A percentile compares a stretch with the other conserved stretches of the same genome.
Conservation (phyloP, 1,140 invertebrate species). For the Ceratosolen fusciceps region DNA sequence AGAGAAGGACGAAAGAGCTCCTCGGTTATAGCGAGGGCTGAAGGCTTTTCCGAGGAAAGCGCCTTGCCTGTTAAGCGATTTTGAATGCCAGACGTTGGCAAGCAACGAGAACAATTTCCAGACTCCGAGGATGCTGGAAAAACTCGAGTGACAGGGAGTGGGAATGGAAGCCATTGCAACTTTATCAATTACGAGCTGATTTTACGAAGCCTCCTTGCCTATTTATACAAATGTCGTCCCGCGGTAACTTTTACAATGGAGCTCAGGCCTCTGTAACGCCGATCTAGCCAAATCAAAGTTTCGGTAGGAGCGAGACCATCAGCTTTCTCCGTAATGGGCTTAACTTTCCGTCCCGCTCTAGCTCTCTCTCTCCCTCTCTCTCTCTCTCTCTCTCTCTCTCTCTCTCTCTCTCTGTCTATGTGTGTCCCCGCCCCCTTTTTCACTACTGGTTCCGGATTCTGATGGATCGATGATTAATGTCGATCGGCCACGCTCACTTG, state of each 20-base stretch:
- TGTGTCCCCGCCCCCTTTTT: background rate
- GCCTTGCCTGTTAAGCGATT: too few species aligned
- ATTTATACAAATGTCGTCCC: background rate
- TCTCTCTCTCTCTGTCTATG: background rate
- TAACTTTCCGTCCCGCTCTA: background rate
- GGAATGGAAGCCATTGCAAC: background rate
- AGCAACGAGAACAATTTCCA: background rate
- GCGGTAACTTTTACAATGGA: background rate
- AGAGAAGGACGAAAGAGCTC: too few species aligned
- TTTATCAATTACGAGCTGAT: constrained; percentile 36
- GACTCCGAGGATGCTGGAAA: background rate
- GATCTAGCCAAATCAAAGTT: constrained; percentile 34
- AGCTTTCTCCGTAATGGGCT: constrained; percentile 12
- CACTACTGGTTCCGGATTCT: background rate
- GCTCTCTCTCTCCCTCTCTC: background rate
- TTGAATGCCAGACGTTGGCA: background rate
- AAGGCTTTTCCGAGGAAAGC: too few species aligned
- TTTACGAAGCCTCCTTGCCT: background rate
- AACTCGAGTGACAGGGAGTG: background rate
- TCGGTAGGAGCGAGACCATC: background rate
- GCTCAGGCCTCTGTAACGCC: background rate
- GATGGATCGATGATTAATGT: constrained; percentile 36
- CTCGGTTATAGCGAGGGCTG: too few species aligned
- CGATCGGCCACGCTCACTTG: background rate
- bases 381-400: too few species aligned